Percentiles rank a stretch among this genome's conserved stretches.
These are phyloP conservation scores for Timema cristinae DNA, from an alignment of 2,888 invertebrate species.

Conservation along the genomic window DNA sequence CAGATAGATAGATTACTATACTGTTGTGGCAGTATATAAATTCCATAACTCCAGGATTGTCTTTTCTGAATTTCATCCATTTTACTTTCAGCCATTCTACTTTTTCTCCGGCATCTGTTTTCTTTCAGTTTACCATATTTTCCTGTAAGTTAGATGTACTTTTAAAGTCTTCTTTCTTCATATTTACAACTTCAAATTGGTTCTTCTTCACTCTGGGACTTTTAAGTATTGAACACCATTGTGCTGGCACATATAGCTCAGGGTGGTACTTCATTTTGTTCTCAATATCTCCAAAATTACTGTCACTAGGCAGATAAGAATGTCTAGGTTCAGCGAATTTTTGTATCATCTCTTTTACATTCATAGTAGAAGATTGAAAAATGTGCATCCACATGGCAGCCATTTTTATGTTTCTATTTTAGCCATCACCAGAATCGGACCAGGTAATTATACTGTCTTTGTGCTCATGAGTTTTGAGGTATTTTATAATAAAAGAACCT, in stretches of 20 bases:
- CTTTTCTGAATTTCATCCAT: background rate
- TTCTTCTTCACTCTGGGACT: constrained; percentile 6
- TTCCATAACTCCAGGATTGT: background rate
- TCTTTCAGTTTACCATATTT: constrained; percentile 12
- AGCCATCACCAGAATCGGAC: background rate
- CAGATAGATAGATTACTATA: background rate
- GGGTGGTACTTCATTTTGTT: constrained; percentile 8
- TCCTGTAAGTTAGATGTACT: background rate
- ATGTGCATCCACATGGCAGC: constrained; percentile 11
- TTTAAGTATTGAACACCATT: background rate
- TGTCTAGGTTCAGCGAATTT: too few relatives aligned
- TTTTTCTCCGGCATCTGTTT: background rate
- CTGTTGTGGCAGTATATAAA: background rate
- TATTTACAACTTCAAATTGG: constrained; percentile 7
- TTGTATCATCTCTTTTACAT: too few relatives aligned
- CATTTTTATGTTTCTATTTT: background rate
- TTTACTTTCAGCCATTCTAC: background rate
- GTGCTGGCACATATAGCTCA: background rate
- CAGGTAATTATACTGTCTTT: constrained; percentile 5
- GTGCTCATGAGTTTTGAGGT: constrained; percentile 8
- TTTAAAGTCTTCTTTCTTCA: constrained; percentile 13
- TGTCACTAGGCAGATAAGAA: background rate
- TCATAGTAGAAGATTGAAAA: constrained; percentile 1
- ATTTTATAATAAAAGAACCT: background rate
- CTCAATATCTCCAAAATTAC: constrained; percentile 5